These are phyloP conservation scores for Motacilla tschutschensis DNA, from an alignment of 2,113 vertebrate species.

Conservation along the genomic window DNA sequence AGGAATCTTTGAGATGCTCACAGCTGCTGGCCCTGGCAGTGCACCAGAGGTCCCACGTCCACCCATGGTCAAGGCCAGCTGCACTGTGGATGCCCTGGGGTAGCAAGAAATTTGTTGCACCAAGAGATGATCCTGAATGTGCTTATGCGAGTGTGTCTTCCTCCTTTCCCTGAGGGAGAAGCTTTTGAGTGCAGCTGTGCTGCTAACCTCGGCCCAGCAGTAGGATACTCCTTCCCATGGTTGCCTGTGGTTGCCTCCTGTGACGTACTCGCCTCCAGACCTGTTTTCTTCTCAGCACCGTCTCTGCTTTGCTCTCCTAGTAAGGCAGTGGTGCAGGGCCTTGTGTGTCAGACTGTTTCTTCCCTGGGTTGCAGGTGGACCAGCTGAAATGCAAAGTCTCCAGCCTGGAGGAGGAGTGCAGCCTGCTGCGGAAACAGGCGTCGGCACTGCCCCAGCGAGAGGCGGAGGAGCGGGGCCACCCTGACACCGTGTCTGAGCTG, in stretches of 20 bases:
- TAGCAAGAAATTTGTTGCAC: neutral
- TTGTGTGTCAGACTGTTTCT: neutral
- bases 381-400: slow-evolving; percentile 83
- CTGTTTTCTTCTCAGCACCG: neutral
- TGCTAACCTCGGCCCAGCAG: neutral
- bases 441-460: neutral
- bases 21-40: neutral
- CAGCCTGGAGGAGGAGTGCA: slow-evolving; percentile 68
- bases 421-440: slow-evolving; percentile 11
- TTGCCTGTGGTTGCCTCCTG: neutral
- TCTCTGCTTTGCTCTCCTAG: neutral
- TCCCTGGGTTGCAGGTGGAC: slow-evolving; percentile 77
- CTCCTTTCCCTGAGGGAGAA: neutral
- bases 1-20: neutral
- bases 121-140: neutral
- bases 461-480: slow-evolving; percentile 1
- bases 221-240: neutral
- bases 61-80: neutral
- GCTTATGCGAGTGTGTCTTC: neutral
- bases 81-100: neutral
- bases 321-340: neutral
- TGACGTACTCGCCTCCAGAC: neutral
- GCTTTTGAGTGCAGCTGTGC: neutral
- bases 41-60: neutral
- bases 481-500: slow-evolving; percentile 43